Percentiles rank a stretch among this genome's conserved stretches.
Conservation (phyloP, 2,797 vertebrate genomes). For the Hybognathus amarus region DNA sequence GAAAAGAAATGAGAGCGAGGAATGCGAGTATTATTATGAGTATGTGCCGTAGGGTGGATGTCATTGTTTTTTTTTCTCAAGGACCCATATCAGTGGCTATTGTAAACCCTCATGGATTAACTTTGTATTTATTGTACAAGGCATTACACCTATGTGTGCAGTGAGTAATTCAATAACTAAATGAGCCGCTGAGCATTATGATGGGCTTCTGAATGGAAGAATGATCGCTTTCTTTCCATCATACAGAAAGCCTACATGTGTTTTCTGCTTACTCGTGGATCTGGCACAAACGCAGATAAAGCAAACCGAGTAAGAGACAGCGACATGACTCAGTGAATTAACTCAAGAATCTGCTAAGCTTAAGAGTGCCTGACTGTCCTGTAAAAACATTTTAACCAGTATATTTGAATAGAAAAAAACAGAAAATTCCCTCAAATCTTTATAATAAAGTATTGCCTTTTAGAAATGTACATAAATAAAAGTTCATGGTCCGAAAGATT, state of each 20-base stretch:
- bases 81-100: constrained; percentile 27
- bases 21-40: constrained; percentile 28
- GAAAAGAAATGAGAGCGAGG: constrained; percentile 49
- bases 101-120: constrained; percentile 27
- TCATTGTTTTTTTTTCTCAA: constrained; percentile 27
- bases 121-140: constrained; percentile 11
- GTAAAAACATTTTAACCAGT: background rate
- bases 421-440: background rate
- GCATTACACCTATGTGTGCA: constrained; percentile 13
- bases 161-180: constrained; percentile 16
- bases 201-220: constrained; percentile 36
- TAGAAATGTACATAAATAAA: background rate
- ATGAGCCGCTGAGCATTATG: constrained; percentile 30
- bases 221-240: constrained; percentile 19
- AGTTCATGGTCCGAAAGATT: background rate
- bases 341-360: background rate
- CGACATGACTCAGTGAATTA: constrained; percentile 4
- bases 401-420: background rate
- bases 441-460: background rate
- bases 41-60: constrained; percentile 34
- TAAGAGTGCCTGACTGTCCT: background rate
- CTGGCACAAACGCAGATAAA: constrained; percentile 20
- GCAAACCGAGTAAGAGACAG: background rate
- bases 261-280: constrained; percentile 21
- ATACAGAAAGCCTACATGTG: constrained; percentile 5